These are phyloP conservation scores for Drosophila subquinaria DNA, from an alignment of 2,888 invertebrate genomes.

Conservation along the genomic window DNA sequence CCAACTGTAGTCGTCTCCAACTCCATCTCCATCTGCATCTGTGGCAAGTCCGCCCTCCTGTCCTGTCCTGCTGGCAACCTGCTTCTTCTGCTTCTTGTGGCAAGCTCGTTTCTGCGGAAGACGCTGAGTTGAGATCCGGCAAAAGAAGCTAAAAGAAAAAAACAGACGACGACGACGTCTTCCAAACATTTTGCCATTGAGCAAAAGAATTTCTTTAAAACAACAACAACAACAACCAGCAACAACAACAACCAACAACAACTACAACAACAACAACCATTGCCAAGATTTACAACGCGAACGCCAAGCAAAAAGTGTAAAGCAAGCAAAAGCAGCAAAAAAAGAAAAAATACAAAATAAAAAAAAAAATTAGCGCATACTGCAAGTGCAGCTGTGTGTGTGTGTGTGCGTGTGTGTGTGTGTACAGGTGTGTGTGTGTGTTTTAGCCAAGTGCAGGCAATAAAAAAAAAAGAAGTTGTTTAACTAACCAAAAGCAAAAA, in stretches of 20 bases:
- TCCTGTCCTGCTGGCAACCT: constrained; percentile 65
- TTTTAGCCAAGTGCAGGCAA: constrained; percentile 35
- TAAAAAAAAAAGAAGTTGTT: constrained; percentile 64
- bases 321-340: constrained; percentile 61
- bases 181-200: constrained; percentile 66
- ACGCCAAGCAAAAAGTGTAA: constrained; percentile 74
- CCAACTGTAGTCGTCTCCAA: constrained; percentile 4
- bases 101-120: constrained; percentile 79
- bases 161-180: constrained; percentile 39
- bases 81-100: constrained; percentile 32
- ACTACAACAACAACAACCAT: constrained; percentile 27
- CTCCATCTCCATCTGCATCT: constrained; percentile 9
- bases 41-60: constrained; percentile 33
- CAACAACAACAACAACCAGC: constrained; percentile 47
- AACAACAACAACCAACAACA: constrained; percentile 43
- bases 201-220: constrained; percentile 65
- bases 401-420: constrained; percentile 7
- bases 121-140: constrained; percentile 53
- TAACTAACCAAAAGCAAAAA: constrained; percentile 72
- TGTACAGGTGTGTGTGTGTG: constrained; percentile 9
- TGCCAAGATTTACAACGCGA: constrained; percentile 69
- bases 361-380: constrained; percentile 78
- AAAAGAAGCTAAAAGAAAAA: constrained; percentile 26
- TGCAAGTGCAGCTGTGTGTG: constrained; percentile 58
- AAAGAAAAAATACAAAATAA: constrained; percentile 37